Conservation (phyloP, 2,888 invertebrate genomes). For the Philereme transversata region DNA sequence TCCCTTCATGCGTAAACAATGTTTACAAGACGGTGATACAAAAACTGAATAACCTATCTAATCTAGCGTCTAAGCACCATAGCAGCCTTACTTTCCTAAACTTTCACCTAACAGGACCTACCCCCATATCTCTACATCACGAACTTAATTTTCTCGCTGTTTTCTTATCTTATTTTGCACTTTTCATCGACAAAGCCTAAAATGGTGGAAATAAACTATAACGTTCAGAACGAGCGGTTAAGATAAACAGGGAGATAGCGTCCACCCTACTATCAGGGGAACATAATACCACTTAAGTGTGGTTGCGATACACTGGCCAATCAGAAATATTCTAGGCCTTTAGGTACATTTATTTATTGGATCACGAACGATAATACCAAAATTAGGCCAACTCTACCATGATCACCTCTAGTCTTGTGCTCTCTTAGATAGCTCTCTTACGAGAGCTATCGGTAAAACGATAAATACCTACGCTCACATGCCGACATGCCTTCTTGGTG, state of each 20-base stretch:
- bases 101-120: conserved; percentile 16
- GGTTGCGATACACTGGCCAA: conserved; percentile 7
- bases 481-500: neutral
- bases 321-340: too few relatives aligned
- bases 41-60: too few relatives aligned
- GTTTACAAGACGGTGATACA: too few relatives aligned
- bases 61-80: too few relatives aligned
- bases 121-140: conserved; percentile 13
- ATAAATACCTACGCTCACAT: too few relatives aligned
- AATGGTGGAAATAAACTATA: conserved; percentile 22
- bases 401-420: too few relatives aligned
- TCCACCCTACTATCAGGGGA: conserved; percentile 22
- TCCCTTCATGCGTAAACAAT: too few relatives aligned
- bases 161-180: conserved; percentile 20
- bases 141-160: conserved; percentile 28
- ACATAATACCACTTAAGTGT: conserved; percentile 23
- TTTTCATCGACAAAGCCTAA: conserved; percentile 29
- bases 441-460: too few relatives aligned
- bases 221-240: conserved; percentile 13
- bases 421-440: too few relatives aligned
- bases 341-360: too few relatives aligned
- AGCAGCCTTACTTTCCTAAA: conserved; percentile 8
- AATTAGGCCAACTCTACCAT: too few relatives aligned
- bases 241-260: conserved; percentile 34
- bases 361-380: too few relatives aligned